phyloP scores from a whole-genome alignment of 2,888 invertebrate species.

The Sarcophaga carnaria region DNA sequence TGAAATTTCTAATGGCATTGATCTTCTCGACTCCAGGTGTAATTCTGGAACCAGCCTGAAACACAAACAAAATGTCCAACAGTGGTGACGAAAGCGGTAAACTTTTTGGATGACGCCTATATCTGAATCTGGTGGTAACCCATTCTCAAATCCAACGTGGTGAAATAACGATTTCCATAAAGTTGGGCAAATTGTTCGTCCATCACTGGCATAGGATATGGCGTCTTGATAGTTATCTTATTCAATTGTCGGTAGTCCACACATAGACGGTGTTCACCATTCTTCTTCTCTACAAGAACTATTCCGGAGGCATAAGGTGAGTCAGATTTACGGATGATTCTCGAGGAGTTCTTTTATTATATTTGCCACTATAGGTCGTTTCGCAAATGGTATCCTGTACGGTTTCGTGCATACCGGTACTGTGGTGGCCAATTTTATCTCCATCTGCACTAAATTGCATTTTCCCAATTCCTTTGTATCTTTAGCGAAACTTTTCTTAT shows the following conservation, averaged over 20 bases:
- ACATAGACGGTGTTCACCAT: slow-evolving; percentile 52
- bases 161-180: slow-evolving; percentile 52
- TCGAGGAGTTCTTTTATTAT: slow-evolving; percentile 49
- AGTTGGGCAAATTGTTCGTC: slow-evolving; percentile 62
- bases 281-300: slow-evolving; percentile 65
- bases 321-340: slow-evolving; percentile 47
- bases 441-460: slow-evolving; percentile 38
- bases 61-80: slow-evolving; percentile 62
- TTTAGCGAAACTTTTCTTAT: slow-evolving; percentile 10
- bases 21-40: no score
- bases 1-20: not conserved
- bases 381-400: slow-evolving; percentile 57
- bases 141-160: slow-evolving; percentile 56
- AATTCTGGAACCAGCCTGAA: slow-evolving; percentile 53
- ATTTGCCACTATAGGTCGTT: slow-evolving; percentile 35
- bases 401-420: slow-evolving; percentile 48
- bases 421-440: slow-evolving; percentile 31
- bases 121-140: slow-evolving; percentile 64
- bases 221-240: slow-evolving; percentile 30
- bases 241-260: slow-evolving; percentile 56
- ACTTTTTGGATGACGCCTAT: slow-evolving; percentile 47
- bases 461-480: slow-evolving; percentile 1
- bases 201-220: slow-evolving; percentile 59
- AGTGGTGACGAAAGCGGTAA: slow-evolving; percentile 60
- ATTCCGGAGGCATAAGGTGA: slow-evolving; percentile 56